phyloP scores from a whole-genome alignment of 2,113 vertebrate genomes.

The Pholis gunnellus region DNA sequence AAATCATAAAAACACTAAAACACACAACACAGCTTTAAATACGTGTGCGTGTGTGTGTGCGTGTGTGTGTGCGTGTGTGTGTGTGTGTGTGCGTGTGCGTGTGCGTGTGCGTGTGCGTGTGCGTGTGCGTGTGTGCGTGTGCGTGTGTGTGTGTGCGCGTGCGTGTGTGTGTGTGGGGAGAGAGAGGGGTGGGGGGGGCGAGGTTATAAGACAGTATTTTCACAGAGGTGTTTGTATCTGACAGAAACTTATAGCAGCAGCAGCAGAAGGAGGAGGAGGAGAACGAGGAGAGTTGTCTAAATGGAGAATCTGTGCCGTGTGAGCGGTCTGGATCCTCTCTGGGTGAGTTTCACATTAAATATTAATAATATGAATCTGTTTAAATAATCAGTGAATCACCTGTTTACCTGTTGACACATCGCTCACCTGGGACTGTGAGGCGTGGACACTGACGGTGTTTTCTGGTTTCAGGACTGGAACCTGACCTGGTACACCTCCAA shows the following conservation, averaged over 20 bases:
- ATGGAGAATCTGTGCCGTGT: constrained; percentile 53
- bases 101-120: too few species aligned
- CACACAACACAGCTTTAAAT: too few species aligned
- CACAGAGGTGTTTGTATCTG: neutral
- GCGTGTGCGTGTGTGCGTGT: too few species aligned
- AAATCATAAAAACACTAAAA: too few species aligned
- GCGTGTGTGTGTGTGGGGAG: too few species aligned
- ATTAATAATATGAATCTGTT: neutral
- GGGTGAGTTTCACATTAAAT: constrained; percentile 38
- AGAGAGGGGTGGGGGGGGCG: too few species aligned
- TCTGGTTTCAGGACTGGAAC: constrained; percentile 80
- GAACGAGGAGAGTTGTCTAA: neutral
- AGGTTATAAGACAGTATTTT: neutral
- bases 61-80: too few species aligned
- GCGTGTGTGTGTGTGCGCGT: too few species aligned
- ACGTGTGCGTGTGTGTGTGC: too few species aligned
- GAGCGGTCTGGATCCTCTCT: constrained; percentile 55
- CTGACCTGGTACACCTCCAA: constrained; percentile 80
- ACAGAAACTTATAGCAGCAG: neutral
- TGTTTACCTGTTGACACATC: neutral
- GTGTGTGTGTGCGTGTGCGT: too few species aligned
- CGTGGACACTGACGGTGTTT: neutral
- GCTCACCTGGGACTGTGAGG: neutral
- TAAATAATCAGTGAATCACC: too few species aligned
- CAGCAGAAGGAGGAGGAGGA: too few species aligned